phyloP scores from a whole-genome alignment of 2,113 vertebrate genomes.

The Lathamus discolor region DNA sequence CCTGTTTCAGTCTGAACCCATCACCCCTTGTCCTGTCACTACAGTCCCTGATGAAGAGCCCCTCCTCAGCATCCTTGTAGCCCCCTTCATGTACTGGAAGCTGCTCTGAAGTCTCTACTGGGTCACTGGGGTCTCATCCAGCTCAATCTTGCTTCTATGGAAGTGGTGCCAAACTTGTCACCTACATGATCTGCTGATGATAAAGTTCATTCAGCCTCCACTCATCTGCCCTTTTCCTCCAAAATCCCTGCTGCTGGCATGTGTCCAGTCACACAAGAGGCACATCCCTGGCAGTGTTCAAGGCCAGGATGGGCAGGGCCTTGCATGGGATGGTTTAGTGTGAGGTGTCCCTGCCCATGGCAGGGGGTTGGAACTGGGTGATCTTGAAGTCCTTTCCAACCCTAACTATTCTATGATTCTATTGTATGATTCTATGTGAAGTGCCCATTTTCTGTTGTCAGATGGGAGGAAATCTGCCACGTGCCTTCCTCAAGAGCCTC shows the following conservation, averaged over 20 bases:
- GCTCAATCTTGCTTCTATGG: not conserved
- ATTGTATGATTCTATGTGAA: not conserved
- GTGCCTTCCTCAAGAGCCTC: not conserved
- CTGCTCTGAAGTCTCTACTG: not conserved
- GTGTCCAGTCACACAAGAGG: not conserved
- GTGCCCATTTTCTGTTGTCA: rapidly evolving
- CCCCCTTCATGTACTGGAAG: not conserved
- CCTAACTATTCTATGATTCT: not conserved
- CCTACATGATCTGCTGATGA: not conserved
- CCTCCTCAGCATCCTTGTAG: not conserved
- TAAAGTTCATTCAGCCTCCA: not conserved
- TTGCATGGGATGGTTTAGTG: not conserved
- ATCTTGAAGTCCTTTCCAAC: not conserved
- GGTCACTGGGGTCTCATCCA: not conserved
- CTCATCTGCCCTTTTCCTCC: not conserved
- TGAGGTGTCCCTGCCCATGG: not conserved
- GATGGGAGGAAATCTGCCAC: not conserved
- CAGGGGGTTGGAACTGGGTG: not conserved
- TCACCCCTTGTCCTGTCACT: too few relatives aligned
- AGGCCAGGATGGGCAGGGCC: not conserved
- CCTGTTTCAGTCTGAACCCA: too few relatives aligned
- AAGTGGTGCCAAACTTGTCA: rapidly evolving
- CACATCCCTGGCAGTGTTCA: not conserved
- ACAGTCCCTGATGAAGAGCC: too few relatives aligned
- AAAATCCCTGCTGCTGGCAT: not conserved